Conservation (phyloP, 1,140 invertebrate species). For the Sinonovacula constricta region DNA sequence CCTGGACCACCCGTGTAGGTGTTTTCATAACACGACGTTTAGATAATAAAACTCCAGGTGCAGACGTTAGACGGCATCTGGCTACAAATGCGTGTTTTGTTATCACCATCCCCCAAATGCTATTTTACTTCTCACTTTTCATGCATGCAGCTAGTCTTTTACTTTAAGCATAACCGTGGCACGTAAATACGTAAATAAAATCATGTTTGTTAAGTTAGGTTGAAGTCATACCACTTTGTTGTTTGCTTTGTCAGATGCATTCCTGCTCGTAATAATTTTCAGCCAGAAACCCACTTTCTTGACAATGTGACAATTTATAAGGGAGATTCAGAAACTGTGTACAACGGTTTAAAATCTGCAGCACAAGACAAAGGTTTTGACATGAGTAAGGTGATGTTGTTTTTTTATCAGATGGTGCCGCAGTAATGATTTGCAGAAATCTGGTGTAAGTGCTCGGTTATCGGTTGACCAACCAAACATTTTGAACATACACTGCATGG, state of each 20-base stretch:
- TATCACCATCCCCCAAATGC: too few relatives aligned
- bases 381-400: conserved; percentile 19
- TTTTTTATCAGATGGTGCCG: conserved; percentile 7
- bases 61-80: too few relatives aligned
- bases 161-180: too few relatives aligned
- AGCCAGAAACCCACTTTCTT: conserved; percentile 19
- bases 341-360: background rate
- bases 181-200: too few relatives aligned
- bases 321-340: conserved; percentile 16
- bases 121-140: too few relatives aligned
- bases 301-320: conserved; percentile 22
- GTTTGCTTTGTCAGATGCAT: background rate
- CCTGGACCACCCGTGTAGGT: too few relatives aligned
- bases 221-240: too few relatives aligned
- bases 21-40: too few relatives aligned
- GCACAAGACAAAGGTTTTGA: background rate
- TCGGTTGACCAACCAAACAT: background rate
- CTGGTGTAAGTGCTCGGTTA: conserved; percentile 8
- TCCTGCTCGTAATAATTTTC: background rate
- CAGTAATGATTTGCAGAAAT: conserved; percentile 15
- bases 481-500: conserved; percentile 22
- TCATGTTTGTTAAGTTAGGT: too few relatives aligned
- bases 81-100: too few relatives aligned
- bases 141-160: too few relatives aligned
- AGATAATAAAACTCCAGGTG: too few relatives aligned